Evolutionary conservation across 2,113 vertebrate species (phyloP).

Genomic region (Burhinus bistriatus): DNA sequence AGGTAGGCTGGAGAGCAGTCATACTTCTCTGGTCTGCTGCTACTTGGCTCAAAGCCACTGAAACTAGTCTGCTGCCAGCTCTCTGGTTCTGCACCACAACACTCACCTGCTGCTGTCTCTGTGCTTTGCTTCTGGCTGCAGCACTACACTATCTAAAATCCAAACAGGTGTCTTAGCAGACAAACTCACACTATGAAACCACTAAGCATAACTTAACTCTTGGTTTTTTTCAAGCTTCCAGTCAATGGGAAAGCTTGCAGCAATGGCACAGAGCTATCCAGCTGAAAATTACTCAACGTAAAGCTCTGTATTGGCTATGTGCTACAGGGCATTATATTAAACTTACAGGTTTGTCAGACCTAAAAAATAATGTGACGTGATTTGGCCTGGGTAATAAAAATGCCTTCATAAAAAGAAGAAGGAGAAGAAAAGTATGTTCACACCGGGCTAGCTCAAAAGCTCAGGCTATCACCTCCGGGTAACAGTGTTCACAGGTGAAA

Average conservation of each 20-base stretch:
- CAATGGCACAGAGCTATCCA: neutral
- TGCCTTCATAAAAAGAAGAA: neutral
- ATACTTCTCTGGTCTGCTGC: neutral
- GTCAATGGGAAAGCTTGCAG: rapidly evolving
- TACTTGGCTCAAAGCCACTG: neutral
- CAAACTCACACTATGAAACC: neutral
- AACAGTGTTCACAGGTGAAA: neutral
- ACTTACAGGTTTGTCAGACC: neutral
- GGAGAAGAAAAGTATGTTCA: neutral
- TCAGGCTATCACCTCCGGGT: neutral
- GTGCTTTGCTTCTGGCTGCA: neutral
- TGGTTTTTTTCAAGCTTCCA: neutral
- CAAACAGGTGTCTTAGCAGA: neutral
- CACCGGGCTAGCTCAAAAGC: neutral
- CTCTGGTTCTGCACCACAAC: neutral
- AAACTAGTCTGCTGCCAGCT: neutral
- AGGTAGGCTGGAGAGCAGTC: neutral
- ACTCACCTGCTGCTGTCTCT: rapidly evolving
- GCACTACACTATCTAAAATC: neutral
- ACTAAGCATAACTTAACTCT: neutral
- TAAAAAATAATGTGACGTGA: neutral
- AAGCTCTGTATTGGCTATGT: neutral
- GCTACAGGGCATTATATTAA: neutral
- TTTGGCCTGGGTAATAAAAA: neutral
- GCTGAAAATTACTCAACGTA: neutral